phyloP scores from a whole-genome alignment of 2,113 vertebrate species.

The Peromyscus leucopus region DNA sequence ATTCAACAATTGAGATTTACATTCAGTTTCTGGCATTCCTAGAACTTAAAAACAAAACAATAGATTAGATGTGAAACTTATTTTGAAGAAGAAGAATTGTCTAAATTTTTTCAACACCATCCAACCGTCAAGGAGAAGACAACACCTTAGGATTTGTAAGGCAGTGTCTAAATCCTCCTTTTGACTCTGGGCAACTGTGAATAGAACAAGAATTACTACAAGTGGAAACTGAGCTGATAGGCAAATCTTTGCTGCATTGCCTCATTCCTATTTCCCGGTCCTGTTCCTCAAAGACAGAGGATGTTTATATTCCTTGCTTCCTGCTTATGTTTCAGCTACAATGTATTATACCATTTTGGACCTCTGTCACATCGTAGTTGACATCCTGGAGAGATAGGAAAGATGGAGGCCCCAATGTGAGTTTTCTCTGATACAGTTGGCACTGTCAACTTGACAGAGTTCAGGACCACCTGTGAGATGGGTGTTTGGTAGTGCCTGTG shows the following conservation, averaged over 20 bases:
- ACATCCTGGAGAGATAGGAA: neutral
- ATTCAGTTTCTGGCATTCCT: constrained; percentile 20
- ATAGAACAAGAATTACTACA: neutral
- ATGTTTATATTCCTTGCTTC: neutral
- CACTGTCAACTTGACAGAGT: neutral
- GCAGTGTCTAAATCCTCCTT: neutral
- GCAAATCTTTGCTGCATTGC: neutral
- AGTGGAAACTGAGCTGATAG: neutral
- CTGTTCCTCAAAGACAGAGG: neutral
- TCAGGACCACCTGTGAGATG: neutral
- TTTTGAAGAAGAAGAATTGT: neutral
- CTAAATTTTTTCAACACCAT: constrained; percentile 28
- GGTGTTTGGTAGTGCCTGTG: neutral
- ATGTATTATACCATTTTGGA: neutral
- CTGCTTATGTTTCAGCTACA: neutral
- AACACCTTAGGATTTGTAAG: neutral
- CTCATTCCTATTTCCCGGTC: neutral
- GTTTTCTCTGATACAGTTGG: neutral
- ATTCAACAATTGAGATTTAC: neutral
- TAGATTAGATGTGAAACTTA: neutral
- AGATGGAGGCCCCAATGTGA: neutral
- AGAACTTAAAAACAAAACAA: neutral
- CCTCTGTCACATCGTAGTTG: neutral
- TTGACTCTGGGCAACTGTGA: neutral
- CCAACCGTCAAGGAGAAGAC: neutral